Base-by-base conservation (phyloP, 2,888 invertebrate species). In the Lacanobia wlatinum region DNA sequence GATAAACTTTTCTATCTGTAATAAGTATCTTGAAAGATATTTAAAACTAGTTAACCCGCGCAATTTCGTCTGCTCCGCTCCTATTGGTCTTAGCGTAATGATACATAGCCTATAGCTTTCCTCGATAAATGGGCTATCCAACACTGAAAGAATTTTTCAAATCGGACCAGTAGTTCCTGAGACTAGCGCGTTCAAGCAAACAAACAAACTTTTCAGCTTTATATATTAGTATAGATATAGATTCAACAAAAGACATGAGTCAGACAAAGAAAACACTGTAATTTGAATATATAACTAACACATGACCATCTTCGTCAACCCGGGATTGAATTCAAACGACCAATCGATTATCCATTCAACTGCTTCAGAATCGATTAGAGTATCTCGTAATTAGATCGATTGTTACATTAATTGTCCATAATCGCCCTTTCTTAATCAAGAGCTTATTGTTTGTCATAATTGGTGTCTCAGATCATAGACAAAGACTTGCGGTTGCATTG, bases 361-460 rank as follows among this genome's bases (percentile, higher is more conserved):
- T 52, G 23, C 40, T 73, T 43, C 40, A 56, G 34, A 72, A 70
- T 72, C 69, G 52, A 83, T 64, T 76, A 59, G 34, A 72, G 50
- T 72, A 70, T 67, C 50, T 58, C 55, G 52, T 72, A 72, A 80
- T 72, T 70, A 83, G 56, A 72, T 76, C 70, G 67, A 72, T 82
- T 67, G 71, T 77, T 60, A 58, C 21, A 38, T 50, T 60, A 70
- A 66, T 73, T 56, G 60, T 21, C 55, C 46, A 67, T 71, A 76
- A 76, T 73, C 52, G 60, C 9, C 63, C 18, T 61, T 21, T 64
- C 43, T 73, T 77, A 66, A 83, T 83, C 63, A 59, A 60, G 63
- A 67, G 60, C 66, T 60, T 78, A 80, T 82, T 78, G 80, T 73
- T 70, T 53, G 50, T 55, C 63, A 53, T 82, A 73, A 81, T 80